Evolutionary conservation across 1,140 invertebrate species (phyloP).

Genomic region (Meloidogyne hapla): DNA sequence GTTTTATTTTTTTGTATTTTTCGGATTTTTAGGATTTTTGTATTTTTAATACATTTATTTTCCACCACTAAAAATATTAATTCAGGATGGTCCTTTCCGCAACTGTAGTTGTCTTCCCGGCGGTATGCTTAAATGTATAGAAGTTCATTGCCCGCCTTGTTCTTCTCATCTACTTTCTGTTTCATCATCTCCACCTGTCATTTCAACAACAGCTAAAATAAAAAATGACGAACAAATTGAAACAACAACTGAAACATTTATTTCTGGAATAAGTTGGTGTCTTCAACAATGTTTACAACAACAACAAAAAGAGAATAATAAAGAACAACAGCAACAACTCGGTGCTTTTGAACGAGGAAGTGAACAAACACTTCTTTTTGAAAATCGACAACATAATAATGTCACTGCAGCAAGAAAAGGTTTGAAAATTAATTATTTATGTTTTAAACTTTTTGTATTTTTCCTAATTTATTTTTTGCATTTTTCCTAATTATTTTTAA

Average conservation of each 20-base stretch:
- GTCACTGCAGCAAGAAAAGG: not conserved
- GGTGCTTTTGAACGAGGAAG: not conserved
- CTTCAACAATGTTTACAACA: not conserved
- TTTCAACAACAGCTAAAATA: not conserved
- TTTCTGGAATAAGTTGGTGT: not conserved
- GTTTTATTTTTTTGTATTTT: not conserved
- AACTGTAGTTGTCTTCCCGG: slow-evolving; percentile 33
- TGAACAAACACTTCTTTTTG: slow-evolving; percentile 7
- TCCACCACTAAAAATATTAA: not conserved
- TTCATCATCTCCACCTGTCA: not conserved
- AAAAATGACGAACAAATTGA: not conserved
- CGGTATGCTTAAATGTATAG: slow-evolving; percentile 23
- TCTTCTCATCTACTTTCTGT: not conserved
- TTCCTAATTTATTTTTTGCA: too few relatives aligned
- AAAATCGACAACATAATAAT: not conserved
- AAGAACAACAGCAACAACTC: not conserved
- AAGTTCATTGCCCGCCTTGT: slow-evolving; percentile 31
- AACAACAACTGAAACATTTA: not conserved
- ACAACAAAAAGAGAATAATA: too few relatives aligned
- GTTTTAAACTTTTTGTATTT: too few relatives aligned
- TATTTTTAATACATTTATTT: not conserved
- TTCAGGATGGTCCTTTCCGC: slow-evolving; percentile 29
- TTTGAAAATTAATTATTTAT: not conserved
- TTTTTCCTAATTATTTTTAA: too few relatives aligned
- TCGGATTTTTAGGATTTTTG: not conserved